These are phyloP conservation scores for Aleiodes leptofemur DNA, from an alignment of 2,888 invertebrate species.

Conservation along the genomic window DNA sequence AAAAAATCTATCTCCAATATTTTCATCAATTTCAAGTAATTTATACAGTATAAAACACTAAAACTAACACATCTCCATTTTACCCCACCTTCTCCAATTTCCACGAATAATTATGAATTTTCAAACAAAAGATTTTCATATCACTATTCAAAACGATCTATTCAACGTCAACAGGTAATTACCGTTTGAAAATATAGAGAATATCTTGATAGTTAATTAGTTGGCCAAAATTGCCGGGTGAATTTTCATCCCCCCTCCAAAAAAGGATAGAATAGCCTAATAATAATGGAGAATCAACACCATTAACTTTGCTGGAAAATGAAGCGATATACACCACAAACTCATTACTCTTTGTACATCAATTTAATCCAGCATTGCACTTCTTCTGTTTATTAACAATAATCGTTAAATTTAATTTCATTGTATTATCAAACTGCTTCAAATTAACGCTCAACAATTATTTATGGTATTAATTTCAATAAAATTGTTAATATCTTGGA, in stretches of 20 bases:
- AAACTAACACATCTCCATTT: too few relatives aligned
- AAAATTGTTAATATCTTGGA: too few relatives aligned
- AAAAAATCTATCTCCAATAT: too few relatives aligned
- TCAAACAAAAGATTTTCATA: background rate
- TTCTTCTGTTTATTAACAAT: constrained; percentile 10
- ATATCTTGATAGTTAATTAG: constrained; percentile 27
- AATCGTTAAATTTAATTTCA: background rate
- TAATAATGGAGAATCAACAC: constrained; percentile 18
- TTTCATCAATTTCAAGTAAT: too few relatives aligned
- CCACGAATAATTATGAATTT: too few relatives aligned
- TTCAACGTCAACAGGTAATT: constrained; percentile 21
- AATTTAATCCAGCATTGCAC: constrained; percentile 6
- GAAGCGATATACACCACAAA: background rate
- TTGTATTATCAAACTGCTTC: too few relatives aligned
- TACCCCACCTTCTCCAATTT: too few relatives aligned
- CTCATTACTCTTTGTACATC: background rate
- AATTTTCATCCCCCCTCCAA: background rate
- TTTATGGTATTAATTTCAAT: too few relatives aligned
- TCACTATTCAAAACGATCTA: background rate
- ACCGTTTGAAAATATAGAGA: constrained; percentile 4
- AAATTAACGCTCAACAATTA: too few relatives aligned
- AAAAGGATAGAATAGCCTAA: background rate
- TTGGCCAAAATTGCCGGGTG: constrained; percentile 8
- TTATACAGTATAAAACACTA: too few relatives aligned
- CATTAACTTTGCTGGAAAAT: constrained; percentile 20